Conservation (phyloP, 2,113 vertebrate genomes). For the Cyprinus carpio region DNA sequence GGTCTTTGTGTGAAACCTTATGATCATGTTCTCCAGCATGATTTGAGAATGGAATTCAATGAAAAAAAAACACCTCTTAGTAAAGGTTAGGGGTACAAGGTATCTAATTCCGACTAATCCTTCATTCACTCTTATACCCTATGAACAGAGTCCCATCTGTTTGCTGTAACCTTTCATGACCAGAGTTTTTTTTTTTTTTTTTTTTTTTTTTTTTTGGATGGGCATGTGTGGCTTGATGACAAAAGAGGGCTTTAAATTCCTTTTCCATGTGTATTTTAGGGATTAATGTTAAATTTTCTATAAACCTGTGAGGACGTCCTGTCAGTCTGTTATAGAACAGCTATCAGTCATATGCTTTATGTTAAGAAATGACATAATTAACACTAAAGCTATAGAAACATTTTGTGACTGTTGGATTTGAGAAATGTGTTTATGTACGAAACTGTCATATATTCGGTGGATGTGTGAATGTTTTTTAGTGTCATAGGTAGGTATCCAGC, state of each 20-base stretch:
- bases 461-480: not conserved
- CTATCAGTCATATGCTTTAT: not conserved
- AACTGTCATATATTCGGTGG: not conserved
- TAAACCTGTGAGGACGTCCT: not conserved
- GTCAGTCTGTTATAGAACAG: not conserved
- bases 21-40: not conserved
- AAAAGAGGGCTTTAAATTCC: constrained; percentile 42
- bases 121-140: not conserved
- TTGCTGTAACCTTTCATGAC: constrained; percentile 20
- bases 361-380: not conserved
- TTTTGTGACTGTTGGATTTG: not conserved
- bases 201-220: not conserved
- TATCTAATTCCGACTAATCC: not conserved
- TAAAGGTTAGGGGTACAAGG: not conserved
- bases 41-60: not conserved
- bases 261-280: constrained; percentile 24
- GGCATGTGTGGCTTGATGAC: constrained; percentile 30
- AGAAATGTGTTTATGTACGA: not conserved
- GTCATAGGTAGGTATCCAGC: not conserved
- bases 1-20: too few relatives aligned
- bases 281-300: constrained; percentile 42
- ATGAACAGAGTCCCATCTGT: constrained; percentile 11
- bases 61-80: too few relatives aligned
- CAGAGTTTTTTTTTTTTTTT: not conserved
- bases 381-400: not conserved